A percentile compares a stretch with the other conserved stretches of the same genome.
Conservation (phyloP, 1,140 invertebrate species). For the Mercenaria mercenaria region DNA sequence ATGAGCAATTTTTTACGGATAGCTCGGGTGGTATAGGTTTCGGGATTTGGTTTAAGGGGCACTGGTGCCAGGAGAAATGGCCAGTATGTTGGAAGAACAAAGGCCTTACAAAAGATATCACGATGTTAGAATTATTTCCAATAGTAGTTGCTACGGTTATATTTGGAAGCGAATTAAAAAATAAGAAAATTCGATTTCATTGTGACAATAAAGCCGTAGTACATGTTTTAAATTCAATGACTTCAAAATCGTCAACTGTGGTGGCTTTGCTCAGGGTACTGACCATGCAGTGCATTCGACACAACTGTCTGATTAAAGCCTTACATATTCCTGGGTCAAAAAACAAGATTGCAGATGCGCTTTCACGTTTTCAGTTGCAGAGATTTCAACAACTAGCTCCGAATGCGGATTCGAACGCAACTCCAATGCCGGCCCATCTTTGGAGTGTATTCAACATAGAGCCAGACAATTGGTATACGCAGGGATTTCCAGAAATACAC, state of each 20-base stretch:
- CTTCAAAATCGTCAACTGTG: slow-evolving; percentile 1
- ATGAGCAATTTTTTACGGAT: slow-evolving; percentile 45
- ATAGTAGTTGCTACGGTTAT: slow-evolving; percentile 27
- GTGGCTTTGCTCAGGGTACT: slow-evolving; percentile 21
- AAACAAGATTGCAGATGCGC: slow-evolving; percentile 50
- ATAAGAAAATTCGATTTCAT: slow-evolving; percentile 42
- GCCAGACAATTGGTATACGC: background rate
- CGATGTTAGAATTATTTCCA: slow-evolving; percentile 56
- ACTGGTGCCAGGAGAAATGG: slow-evolving; percentile 37
- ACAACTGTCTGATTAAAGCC: slow-evolving; percentile 38
- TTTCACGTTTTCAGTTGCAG: slow-evolving; percentile 50
- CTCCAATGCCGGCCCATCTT: slow-evolving; percentile 2
- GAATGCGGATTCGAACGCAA: background rate
- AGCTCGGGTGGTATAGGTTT: slow-evolving; percentile 22
- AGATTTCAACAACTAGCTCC: slow-evolving; percentile 23
- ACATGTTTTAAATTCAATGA: slow-evolving; percentile 28
- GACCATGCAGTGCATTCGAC: background rate
- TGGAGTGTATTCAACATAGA: slow-evolving; percentile 36
- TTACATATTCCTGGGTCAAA: background rate
- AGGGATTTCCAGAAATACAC: slow-evolving; percentile 8
- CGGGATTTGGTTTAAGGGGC: slow-evolving; percentile 31
- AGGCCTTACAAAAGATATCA: slow-evolving; percentile 39
- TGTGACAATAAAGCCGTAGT: slow-evolving; percentile 44
- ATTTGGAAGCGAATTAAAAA: background rate
- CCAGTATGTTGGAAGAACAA: background rate